Percentiles rank a stretch among this genome's conserved stretches.
Conservation (phyloP, 1,140 invertebrate species). For the Dreissena polymorpha region DNA sequence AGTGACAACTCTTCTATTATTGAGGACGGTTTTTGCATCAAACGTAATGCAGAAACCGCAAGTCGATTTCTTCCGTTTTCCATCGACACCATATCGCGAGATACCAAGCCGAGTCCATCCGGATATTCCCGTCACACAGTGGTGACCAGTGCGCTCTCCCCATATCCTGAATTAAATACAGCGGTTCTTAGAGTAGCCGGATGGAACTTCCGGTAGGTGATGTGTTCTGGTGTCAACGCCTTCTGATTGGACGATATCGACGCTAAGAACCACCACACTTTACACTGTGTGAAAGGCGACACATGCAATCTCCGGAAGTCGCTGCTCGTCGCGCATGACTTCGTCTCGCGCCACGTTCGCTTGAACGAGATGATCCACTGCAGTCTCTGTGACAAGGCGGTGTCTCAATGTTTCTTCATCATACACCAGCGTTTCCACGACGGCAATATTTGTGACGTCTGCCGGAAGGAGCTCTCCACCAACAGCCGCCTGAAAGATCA, state of each 20-base stretch:
- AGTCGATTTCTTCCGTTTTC: conserved; percentile 25
- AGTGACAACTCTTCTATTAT: not conserved
- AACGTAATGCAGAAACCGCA: not conserved
- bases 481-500: conserved; percentile 57
- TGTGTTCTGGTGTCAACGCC: conserved; percentile 48
- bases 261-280: conserved; percentile 17
- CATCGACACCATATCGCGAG: conserved; percentile 16
- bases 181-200: not conserved
- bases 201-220: not conserved
- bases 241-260: conserved; percentile 32
- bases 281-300: conserved; percentile 2
- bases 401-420: conserved; percentile 40
- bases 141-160: conserved; percentile 1
- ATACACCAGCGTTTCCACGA: conserved; percentile 50
- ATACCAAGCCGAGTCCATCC: not conserved
- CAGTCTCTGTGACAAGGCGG: conserved; percentile 46
- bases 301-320: conserved; percentile 28
- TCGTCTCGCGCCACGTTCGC: conserved; percentile 26
- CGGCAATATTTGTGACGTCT: conserved; percentile 39
- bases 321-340: conserved; percentile 4
- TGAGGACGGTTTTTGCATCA: conserved; percentile 17
- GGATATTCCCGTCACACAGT: conserved; percentile 3
- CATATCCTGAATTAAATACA: not conserved
- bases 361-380: conserved; percentile 22
- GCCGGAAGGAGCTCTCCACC: conserved; percentile 32